Evolutionary conservation across 2,797 vertebrate genomes (phyloP).

Genomic region (Rhodeus uyekii): DNA sequence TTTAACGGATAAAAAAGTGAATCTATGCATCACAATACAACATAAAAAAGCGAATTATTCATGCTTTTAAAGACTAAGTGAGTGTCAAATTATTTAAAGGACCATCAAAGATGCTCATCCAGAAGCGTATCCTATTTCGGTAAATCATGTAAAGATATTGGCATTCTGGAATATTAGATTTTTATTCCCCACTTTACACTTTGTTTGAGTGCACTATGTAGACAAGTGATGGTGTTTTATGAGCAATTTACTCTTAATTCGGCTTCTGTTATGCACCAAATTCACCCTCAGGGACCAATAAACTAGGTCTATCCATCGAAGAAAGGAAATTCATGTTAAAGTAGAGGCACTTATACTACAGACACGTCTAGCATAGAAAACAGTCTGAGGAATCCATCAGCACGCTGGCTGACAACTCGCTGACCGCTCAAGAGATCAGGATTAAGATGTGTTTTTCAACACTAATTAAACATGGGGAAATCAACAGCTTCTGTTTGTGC

Average conservation of each 20-base stretch:
- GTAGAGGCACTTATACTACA: neutral
- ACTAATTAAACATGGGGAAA: constrained; percentile 32
- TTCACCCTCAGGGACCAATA: neutral
- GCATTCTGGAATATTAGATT: neutral
- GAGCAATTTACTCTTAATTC: neutral
- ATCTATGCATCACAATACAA: neutral
- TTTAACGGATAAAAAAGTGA: neutral
- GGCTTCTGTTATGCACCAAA: neutral
- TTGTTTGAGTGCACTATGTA: neutral
- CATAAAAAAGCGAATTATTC: neutral
- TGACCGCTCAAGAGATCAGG: neutral
- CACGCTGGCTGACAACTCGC: neutral
- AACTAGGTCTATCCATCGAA: neutral
- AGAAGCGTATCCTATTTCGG: neutral
- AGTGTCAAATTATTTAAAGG: neutral
- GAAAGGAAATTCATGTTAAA: neutral
- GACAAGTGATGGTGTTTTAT: constrained; percentile 16
- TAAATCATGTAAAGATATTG: neutral
- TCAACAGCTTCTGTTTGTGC: constrained; percentile 17
- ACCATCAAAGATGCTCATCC: neutral
- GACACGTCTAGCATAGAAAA: neutral
- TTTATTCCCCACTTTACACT: neutral
- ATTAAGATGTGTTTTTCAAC: neutral
- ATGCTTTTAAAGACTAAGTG: neutral
- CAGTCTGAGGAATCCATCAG: neutral